Percentiles rank a stretch among this genome's conserved stretches.
These are phyloP conservation scores for Ochotona princeps DNA, from an alignment of 2,113 vertebrate species.

Conservation along the genomic window DNA sequence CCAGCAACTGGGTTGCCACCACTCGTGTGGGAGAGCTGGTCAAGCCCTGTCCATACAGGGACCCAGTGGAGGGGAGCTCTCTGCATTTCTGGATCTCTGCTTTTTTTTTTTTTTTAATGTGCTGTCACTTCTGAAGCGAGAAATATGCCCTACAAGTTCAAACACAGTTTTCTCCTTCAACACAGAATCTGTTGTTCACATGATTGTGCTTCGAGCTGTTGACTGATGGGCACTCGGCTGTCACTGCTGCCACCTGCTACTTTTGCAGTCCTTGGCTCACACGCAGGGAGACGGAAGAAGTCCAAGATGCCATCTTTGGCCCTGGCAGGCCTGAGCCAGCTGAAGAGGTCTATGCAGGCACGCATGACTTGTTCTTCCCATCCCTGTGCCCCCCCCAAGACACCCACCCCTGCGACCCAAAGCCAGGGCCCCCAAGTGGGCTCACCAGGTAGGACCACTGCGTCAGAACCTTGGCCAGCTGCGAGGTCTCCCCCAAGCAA, in stretches of 20 bases:
- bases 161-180: background rate
- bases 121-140: background rate
- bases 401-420: background rate
- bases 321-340: background rate
- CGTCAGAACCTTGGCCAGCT: slow-evolving; percentile 55
- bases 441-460: slow-evolving; percentile 85
- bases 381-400: background rate
- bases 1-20: too few species aligned
- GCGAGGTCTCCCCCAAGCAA: slow-evolving; percentile 51
- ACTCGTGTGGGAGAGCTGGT: too few species aligned
- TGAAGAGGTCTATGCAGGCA: background rate
- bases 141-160: background rate
- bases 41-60: too few species aligned
- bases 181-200: background rate
- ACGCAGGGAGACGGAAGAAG: fast-evolving
- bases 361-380: too few species aligned
- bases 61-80: too few species aligned
- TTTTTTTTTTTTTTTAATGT: too few species aligned
- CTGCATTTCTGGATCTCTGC: too few species aligned
- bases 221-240: background rate
- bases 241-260: background rate
- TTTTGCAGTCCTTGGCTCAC: fast-evolving
- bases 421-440: background rate
- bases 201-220: background rate
- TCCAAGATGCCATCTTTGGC: background rate